Percentiles rank a stretch among this genome's conserved stretches.
Conservation (phyloP, 2,888 invertebrate genomes). For the Lamellibrachia satsuma region DNA sequence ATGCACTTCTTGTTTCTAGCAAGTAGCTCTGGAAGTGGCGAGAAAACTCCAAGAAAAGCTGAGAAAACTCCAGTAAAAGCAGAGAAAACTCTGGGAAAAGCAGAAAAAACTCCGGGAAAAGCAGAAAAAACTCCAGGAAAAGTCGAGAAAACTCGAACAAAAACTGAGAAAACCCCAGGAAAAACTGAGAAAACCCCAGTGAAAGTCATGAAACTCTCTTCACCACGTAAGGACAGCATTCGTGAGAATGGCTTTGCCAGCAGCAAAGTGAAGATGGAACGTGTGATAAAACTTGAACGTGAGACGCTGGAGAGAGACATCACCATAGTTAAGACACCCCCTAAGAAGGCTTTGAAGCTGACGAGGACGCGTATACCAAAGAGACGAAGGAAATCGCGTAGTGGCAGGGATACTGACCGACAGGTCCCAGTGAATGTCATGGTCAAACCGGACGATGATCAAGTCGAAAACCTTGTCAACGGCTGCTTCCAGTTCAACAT, state of each 20-base stretch:
- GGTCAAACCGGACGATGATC: background rate
- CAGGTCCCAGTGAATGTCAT: background rate
- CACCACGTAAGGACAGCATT: background rate
- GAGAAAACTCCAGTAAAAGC: background rate
- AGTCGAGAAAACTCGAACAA: background rate
- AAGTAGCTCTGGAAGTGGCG: background rate
- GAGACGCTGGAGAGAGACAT: background rate
- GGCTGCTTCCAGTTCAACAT: conserved; percentile 42
- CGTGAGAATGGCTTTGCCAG: background rate
- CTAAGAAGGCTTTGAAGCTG: conserved; percentile 29
- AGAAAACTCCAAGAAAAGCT: conserved; percentile 27
- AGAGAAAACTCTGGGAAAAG: background rate
- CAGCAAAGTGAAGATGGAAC: conserved; percentile 22
- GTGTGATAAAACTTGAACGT: conserved; percentile 19
- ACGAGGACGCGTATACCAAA: conserved; percentile 28
- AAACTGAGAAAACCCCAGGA: conserved; percentile 7
- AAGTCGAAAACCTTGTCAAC: background rate
- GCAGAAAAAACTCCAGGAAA: conserved; percentile 35
- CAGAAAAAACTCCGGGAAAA: conserved; percentile 37
- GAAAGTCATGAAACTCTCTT: background rate
- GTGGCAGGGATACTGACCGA: background rate
- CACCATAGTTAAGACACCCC: background rate
- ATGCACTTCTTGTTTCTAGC: background rate
- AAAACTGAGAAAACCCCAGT: background rate
- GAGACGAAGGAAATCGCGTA: conserved; percentile 30